Evolutionary conservation across 2,797 vertebrate genomes (phyloP), one percentile per base, ranked within the genome.

Genomic region (Rhabdomys pumilio): DNA sequence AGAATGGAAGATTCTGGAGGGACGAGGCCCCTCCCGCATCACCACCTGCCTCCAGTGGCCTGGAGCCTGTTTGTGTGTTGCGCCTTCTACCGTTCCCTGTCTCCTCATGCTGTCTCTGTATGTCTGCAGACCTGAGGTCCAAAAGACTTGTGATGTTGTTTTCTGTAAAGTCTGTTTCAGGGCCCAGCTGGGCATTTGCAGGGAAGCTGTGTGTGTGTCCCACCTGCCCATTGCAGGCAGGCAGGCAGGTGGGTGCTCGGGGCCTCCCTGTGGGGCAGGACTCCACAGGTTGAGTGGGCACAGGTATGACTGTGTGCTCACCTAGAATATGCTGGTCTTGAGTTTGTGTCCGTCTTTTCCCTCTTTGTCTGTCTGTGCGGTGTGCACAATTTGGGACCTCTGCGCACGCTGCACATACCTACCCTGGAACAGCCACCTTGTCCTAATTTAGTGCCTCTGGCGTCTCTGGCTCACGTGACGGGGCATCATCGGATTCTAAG

Each of bases 1-100:
- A 98, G 99, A 91, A 57, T 31, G 94, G 95, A 81, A 87, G 96
- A 92, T 15, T 41, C 93, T 93, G 98, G 47, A 99, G 98, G 99
- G 98, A 95, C 77, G 88, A 4, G 79, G 53, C 41, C 0, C 17
- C 63, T 9, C n/a, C n/a, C 0, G 0, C 12, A 1, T 22, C 55
- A 22, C 61, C 72, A 0, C 22, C 69, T 2, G 8, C 65, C 65
- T n/a, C 89, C 73, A 1, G 12, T 4, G 24, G 79, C 59, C 19
- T 0, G 2, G 2, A 53, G 93, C 86, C 73, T 17, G 41, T 0
- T 63, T 63, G 41, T 11, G 63, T 59, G 61, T 17, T 24, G 2
- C 19, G 2, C 26, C 19, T 0, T 22, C 53, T 0, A 0, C 24
- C 6, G 59, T 3, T 22, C n/a, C 73, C 63, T n/a, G 63, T 69